phyloP scores from a whole-genome alignment of 23 tunicate genomes.

The Ascidia mentula region DNA sequence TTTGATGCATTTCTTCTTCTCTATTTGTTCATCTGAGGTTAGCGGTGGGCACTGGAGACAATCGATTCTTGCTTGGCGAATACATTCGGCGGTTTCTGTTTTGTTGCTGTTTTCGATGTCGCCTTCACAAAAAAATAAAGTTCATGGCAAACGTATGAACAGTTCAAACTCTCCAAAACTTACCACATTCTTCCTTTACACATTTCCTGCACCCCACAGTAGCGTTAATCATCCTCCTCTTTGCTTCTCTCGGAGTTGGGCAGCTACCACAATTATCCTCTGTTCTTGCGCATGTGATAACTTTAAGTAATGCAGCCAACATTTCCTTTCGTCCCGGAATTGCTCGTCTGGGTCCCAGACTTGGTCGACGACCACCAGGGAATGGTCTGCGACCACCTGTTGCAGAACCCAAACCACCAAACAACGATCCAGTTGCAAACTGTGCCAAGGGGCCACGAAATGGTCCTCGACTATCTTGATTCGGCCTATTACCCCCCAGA shows the following conservation, averaged over 20 bases:
- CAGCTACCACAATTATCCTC: not conserved
- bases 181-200: not conserved
- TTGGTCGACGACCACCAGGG: not conserved
- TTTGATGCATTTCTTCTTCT: not conserved
- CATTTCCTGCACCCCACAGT: not conserved
- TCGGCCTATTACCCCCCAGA: too few species aligned
- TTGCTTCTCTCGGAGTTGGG: not conserved
- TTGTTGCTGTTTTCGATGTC: not conserved
- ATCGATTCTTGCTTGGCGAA: slow-evolving; percentile 8
- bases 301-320: not conserved
- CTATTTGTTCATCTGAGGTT: not conserved
- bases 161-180: not conserved
- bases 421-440: too few species aligned
- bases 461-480: too few species aligned
- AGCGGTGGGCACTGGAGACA: slow-evolving; percentile 5
- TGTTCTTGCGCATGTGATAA: not conserved
- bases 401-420: too few species aligned
- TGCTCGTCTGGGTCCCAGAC: too few species aligned
- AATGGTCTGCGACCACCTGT: too few species aligned
- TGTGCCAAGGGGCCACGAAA: too few species aligned
- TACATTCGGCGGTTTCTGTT: slow-evolving; percentile 16
- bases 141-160: not conserved
- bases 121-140: not conserved
- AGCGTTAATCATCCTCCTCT: not conserved
- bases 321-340: not conserved